Evolutionary conservation across 2,888 invertebrate species (phyloP).

Genomic region (Augochlorella aurata): DNA sequence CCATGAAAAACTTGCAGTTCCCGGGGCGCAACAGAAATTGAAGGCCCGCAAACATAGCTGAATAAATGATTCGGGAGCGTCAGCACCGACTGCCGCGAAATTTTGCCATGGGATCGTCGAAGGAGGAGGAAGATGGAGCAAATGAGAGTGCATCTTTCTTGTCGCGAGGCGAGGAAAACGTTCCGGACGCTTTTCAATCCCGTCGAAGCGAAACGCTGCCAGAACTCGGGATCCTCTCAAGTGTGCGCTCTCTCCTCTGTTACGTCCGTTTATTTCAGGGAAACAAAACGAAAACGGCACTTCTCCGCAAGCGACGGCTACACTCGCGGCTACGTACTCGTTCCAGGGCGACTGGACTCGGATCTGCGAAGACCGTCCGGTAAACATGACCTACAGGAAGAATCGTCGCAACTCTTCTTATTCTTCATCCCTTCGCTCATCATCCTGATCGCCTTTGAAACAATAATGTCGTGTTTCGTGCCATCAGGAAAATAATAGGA

Average conservation of each 20-base stretch:
- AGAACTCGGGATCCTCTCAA: slow-evolving; percentile 39
- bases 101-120: background rate
- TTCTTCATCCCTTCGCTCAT: too few species aligned
- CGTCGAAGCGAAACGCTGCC: slow-evolving; percentile 21
- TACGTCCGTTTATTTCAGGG: slow-evolving; percentile 19
- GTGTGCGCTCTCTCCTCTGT: slow-evolving; percentile 1
- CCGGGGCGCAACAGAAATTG: background rate
- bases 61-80: background rate
- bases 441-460: too few species aligned
- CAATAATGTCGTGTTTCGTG: too few species aligned
- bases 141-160: background rate
- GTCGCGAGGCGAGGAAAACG: slow-evolving; percentile 9
- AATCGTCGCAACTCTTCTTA: background rate
- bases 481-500: too few species aligned
- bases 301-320: slow-evolving; percentile 15
- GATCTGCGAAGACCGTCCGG: background rate
- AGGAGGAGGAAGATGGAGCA: background rate
- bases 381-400: background rate
- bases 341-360: background rate
- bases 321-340: background rate
- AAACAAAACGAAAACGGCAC: slow-evolving; percentile 21
- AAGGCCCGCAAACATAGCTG: background rate
- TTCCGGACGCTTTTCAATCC: slow-evolving; percentile 31
- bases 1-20: background rate
- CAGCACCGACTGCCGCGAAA: background rate